Conservation (phyloP, 2,113 vertebrate genomes). For the Cromileptes altivelis region DNA sequence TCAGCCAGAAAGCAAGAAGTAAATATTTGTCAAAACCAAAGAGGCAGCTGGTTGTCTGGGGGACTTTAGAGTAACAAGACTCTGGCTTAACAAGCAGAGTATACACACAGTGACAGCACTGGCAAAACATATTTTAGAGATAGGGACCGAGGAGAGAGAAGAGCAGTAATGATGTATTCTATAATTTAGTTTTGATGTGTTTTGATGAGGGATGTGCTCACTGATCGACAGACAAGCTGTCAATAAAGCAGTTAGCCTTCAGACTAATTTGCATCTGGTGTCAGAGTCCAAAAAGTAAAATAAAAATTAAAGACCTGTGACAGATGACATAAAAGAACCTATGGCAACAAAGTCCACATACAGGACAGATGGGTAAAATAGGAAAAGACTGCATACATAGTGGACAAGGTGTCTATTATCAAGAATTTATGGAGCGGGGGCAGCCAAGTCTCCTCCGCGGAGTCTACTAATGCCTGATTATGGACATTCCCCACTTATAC, state of each 20-base stretch:
- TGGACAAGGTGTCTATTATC: too few relatives aligned
- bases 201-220: neutral
- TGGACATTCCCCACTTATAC: too few relatives aligned
- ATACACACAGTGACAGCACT: constrained; percentile 20
- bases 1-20: constrained; percentile 65
- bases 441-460: too few relatives aligned
- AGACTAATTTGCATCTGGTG: neutral
- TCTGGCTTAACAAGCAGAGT: constrained; percentile 40
- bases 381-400: neutral
- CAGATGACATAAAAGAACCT: neutral
- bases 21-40: constrained; percentile 79
- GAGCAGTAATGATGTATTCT: neutral
- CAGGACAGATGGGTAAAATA: neutral
- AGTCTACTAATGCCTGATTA: too few relatives aligned
- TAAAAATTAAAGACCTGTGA: neutral
- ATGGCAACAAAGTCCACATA: neutral
- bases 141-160: neutral
- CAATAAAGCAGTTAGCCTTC: neutral
- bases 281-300: neutral
- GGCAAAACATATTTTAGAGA: constrained; percentile 10
- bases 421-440: too few relatives aligned
- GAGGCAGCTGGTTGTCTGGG: constrained; percentile 72
- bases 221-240: neutral
- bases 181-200: neutral
- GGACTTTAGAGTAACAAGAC: constrained; percentile 60